Evolutionary conservation across 2,797 vertebrate species (phyloP), one percentile per base, ranked within the genome.

Genomic region (Galagoides demidoff): DNA sequence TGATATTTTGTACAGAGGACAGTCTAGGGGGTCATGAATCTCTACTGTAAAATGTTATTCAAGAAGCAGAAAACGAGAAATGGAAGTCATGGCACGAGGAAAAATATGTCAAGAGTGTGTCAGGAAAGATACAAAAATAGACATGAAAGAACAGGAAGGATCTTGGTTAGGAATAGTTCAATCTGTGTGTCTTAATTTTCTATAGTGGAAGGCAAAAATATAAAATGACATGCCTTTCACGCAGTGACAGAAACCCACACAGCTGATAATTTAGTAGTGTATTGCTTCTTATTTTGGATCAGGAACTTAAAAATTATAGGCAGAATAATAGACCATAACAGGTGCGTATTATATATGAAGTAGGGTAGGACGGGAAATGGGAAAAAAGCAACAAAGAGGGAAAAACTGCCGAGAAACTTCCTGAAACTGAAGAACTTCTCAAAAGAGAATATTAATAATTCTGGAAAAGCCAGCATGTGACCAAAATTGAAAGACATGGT

Each of bases 81-180:
- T 95, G 27, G 88, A 85, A 52, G 34, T 94, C 92, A 66, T 39
- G 12, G 20, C 34, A 61, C 84, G 78, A 79, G 20, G 34, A 78
- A 96, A 87, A 64, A 81, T 73, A 96, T 92, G 63, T 93, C 88
- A 92, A 92, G 55, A 74, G 7, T 94, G 9, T 92, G 45, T 92
- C 83, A 96, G 37, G 84, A 95, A 92, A 95, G 27, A 94, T 61
- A 7, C 31, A 94, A 92, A 95, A 95, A 85, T 90, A 96, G 81
- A 90, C 23, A 39, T 77, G 43, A 88, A 95, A 95, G 63, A 95
- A 96, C 13, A 90, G 43, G 39, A 92, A 95, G 14, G 66, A 43
- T 90, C 95, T 94, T 86, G 7, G 85, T 92, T 70, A 70, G 10
- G 17, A 86, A 89, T 84, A 84, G 27, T 84, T 96, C 78, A 92